Evolutionary conservation across 2,888 invertebrate genomes (phyloP).

Genomic region (Cistogaster globosa): DNA sequence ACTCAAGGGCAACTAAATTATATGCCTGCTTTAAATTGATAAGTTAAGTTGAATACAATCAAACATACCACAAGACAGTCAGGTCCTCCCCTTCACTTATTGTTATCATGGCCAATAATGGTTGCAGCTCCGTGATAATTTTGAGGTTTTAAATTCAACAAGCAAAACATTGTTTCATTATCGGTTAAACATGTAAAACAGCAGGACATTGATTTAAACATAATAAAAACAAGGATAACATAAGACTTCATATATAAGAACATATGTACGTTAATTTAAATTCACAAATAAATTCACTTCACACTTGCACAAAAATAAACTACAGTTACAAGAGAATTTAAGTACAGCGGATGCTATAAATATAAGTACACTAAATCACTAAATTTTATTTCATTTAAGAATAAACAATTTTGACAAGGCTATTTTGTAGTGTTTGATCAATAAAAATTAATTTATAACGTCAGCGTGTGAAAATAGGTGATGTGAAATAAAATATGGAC

Average conservation of each 20-base stretch:
- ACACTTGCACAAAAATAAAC: not conserved
- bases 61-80: constrained; percentile 60
- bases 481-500: no score
- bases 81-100: constrained; percentile 8
- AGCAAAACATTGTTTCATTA: constrained; percentile 71
- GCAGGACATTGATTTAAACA: constrained; percentile 71
- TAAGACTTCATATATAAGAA: constrained; percentile 9
- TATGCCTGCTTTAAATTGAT: constrained; percentile 51
- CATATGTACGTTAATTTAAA: not conserved
- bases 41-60: constrained; percentile 39
- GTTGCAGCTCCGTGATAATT: constrained; percentile 58
- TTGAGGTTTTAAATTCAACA: constrained; percentile 70
- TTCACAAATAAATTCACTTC: no score
- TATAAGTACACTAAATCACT: constrained; percentile 17
- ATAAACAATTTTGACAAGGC: no score
- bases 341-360: not conserved
- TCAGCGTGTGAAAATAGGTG: no score
- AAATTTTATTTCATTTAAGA: not conserved
- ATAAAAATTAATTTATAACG: no score
- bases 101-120: constrained; percentile 15
- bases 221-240: constrained; percentile 70
- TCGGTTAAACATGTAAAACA: constrained; percentile 72
- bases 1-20: constrained; percentile 15
- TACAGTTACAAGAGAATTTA: constrained; percentile 36
- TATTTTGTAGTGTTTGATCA: no score